Conservation (phyloP, 2,888 invertebrate species). For the Adela reaumurella region DNA sequence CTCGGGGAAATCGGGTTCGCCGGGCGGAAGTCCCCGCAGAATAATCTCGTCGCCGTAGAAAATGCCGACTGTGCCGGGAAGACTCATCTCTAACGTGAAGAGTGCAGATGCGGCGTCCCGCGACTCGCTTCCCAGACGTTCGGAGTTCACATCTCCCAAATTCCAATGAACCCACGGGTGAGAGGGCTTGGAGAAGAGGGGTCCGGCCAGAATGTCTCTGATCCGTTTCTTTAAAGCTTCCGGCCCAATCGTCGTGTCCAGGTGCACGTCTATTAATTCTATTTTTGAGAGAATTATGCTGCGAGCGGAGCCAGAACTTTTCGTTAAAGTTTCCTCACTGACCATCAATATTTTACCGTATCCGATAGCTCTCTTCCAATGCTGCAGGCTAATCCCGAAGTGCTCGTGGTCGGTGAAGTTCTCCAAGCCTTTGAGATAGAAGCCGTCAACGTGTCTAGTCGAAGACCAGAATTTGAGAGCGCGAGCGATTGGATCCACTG, state of each 20-base stretch:
- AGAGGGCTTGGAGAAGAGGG: slow-evolving; percentile 59
- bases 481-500: slow-evolving; percentile 30
- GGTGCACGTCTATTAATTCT: slow-evolving; percentile 68
- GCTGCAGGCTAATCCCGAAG: slow-evolving; percentile 55
- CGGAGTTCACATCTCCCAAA: slow-evolving; percentile 61
- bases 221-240: slow-evolving; percentile 57
- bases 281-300: slow-evolving; percentile 62
- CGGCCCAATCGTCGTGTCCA: slow-evolving; percentile 59
- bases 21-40: slow-evolving; percentile 51
- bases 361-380: slow-evolving; percentile 69
- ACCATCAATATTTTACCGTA: slow-evolving; percentile 63
- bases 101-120: slow-evolving; percentile 66
- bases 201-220: slow-evolving; percentile 49
- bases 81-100: slow-evolving; percentile 69
- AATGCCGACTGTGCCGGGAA: slow-evolving; percentile 82
- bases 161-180: slow-evolving; percentile 82
- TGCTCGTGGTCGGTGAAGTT: slow-evolving; percentile 58
- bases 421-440: slow-evolving; percentile 80
- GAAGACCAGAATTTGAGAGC: slow-evolving; percentile 42
- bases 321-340: slow-evolving; percentile 52
- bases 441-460: slow-evolving; percentile 80
- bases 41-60: slow-evolving; percentile 93
- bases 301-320: slow-evolving; percentile 38
- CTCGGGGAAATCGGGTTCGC: slow-evolving; percentile 56
- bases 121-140: slow-evolving; percentile 55